Percentiles rank a stretch among this genome's conserved stretches.
Evolutionary conservation across 2,888 invertebrate species (phyloP).

Genomic region (Cephus pulcher): DNA sequence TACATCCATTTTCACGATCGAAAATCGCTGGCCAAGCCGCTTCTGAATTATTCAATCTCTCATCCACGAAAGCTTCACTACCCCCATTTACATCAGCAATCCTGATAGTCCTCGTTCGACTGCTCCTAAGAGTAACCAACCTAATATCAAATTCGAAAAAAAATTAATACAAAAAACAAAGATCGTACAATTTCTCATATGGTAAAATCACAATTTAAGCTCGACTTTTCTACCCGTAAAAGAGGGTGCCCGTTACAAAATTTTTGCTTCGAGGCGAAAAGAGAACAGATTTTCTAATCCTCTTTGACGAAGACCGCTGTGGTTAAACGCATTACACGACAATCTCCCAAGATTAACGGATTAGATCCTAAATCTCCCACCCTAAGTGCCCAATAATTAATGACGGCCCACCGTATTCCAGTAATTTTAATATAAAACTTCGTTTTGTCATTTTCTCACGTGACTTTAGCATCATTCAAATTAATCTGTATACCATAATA

Average conservation of each 20-base stretch:
- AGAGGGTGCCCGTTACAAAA: neutral
- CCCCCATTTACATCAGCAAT: conserved; percentile 14
- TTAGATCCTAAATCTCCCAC: conserved; percentile 20
- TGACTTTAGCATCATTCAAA: no score
- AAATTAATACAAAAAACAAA: neutral
- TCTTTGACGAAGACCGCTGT: conserved; percentile 14
- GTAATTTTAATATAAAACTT: neutral
- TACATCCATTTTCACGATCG: conserved; percentile 37
- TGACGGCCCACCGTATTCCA: neutral
- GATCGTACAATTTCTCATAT: neutral
- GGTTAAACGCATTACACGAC: conserved; percentile 15
- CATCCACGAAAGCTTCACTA: conserved; percentile 45
- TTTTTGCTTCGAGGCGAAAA: neutral
- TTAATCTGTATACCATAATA: neutral
- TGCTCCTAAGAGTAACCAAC: conserved; percentile 5
- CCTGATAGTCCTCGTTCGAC: neutral
- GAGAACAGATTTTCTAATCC: conserved; percentile 28
- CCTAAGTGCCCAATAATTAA: conserved; percentile 33
- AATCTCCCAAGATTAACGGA: conserved; percentile 33
- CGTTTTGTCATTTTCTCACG: neutral
- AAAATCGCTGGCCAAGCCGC: conserved; percentile 55
- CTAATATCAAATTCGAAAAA: conserved; percentile 8
- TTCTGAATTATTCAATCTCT: conserved; percentile 57
- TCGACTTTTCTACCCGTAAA: neutral
- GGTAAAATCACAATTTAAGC: neutral